Base-by-base conservation (phyloP, 2,113 vertebrate species). In the Elachura formosa region DNA sequence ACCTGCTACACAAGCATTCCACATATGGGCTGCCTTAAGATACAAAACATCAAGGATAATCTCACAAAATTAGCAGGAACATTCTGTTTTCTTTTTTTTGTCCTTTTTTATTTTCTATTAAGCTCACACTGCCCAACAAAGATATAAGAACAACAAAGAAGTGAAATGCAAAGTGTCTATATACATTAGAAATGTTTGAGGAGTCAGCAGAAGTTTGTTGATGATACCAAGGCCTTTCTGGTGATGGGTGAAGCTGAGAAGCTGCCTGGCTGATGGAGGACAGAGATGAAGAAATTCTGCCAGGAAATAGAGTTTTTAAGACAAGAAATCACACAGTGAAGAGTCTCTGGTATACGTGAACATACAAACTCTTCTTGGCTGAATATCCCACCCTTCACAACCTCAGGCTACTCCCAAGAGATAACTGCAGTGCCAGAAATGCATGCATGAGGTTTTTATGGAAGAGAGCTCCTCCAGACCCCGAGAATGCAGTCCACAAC, bases 81-180 rank as follows among this genome's bases (percentile, higher is more conserved):
- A 15, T 28, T 87, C 74, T 62, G 7, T n/a, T 79, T 45, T 43
- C 0, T 18, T 71, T 16, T 51, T n/a, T 6, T 29, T 31, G 10
- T 28, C 9, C 4, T 55, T 51, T 38, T 78, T 54, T 34, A 9
- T n/a, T 87, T 87, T 66, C 24, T 38, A 31, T 54, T 49, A n/a
- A 67, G 24, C 9, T 6, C 36, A n/a, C 7, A 16, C 12, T 34
- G 6, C 4, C 24, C 16, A 28, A 40, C 4, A 52, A 20, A 61
- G 6, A 2, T 46, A 11, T 13, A 29, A 51, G 11, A 6, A 3
- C n/a, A n/a, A n/a, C n/a, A n/a, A n/a, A n/a, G n/a, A n/a, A n/a
- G n/a, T n/a, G n/a, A n/a, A n/a, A n/a, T n/a, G n/a, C n/a, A n/a
- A n/a, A n/a, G n/a, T n/a, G n/a, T n/a, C n/a, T 75, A 26, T 34